Evolutionary conservation across 2,797 vertebrate species (phyloP).

Genomic region (Bucorvus abyssinicus): DNA sequence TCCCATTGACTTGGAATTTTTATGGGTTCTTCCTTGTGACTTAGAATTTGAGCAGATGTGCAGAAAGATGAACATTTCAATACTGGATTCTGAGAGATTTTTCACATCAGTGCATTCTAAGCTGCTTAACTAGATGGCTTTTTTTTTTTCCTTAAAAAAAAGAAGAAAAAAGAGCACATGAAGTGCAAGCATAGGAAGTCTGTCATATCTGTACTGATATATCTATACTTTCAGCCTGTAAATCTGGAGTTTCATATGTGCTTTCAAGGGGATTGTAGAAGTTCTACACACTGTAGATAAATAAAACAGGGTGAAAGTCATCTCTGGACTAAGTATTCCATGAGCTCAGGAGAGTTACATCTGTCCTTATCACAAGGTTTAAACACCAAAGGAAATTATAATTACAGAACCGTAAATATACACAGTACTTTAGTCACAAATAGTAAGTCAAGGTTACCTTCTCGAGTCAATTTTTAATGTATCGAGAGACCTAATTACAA

Average conservation of each 20-base stretch:
- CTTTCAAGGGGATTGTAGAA: not conserved
- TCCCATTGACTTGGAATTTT: conserved; percentile 12
- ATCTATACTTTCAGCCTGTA: not conserved
- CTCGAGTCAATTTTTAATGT: not conserved
- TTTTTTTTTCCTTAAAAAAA: not conserved
- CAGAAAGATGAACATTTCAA: not conserved
- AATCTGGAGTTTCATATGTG: not conserved
- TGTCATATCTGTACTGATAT: not conserved
- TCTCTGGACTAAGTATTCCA: not conserved
- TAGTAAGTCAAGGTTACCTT: conserved; percentile 39
- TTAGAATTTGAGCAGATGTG: conserved; percentile 40
- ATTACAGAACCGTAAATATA: conserved; percentile 41
- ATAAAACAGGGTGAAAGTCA: not conserved
- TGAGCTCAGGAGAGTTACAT: not conserved
- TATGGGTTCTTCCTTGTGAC: not conserved
- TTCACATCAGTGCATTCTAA: conserved; percentile 12
- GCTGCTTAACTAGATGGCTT: conserved; percentile 5
- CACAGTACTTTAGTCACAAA: conserved; percentile 20
- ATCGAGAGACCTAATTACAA: not conserved
- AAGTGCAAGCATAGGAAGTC: not conserved
- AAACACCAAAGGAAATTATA: conserved; percentile 22
- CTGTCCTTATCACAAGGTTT: not conserved
- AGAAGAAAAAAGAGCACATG: not conserved
- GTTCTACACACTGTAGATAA: not conserved
- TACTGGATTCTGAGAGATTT: conserved; percentile 15